Conservation (phyloP, 2,797 vertebrate genomes). For the Acrossocheilus wenchowensis region DNA sequence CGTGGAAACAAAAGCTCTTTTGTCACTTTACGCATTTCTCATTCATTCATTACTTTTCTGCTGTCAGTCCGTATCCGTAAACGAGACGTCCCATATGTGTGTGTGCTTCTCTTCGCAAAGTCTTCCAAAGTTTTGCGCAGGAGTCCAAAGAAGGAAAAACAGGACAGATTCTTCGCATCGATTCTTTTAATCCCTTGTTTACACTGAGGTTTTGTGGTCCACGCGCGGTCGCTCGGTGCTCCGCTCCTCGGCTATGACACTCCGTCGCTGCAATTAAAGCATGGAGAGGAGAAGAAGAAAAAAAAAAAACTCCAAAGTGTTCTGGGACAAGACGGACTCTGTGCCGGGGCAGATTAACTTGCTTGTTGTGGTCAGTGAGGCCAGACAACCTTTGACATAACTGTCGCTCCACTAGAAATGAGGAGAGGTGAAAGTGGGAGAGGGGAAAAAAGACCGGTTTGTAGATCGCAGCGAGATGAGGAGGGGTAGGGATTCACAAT, state of each 20-base stretch:
- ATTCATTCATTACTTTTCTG: slow-evolving; percentile 47
- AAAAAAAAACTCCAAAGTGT: slow-evolving; percentile 52
- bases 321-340: slow-evolving; percentile 58
- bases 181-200: slow-evolving; percentile 62
- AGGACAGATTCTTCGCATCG: slow-evolving; percentile 35
- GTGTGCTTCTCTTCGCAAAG: not conserved
- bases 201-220: slow-evolving; percentile 62
- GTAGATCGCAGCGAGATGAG: slow-evolving; percentile 60
- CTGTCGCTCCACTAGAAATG: slow-evolving; percentile 57
- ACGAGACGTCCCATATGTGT: slow-evolving; percentile 18
- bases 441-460: slow-evolving; percentile 56
- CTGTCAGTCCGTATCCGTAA: slow-evolving; percentile 35
- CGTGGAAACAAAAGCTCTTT: slow-evolving; percentile 32
- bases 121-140: slow-evolving; percentile 54
- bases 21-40: slow-evolving; percentile 45
- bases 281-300: slow-evolving; percentile 60
- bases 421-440: slow-evolving; percentile 55
- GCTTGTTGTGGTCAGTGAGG: slow-evolving; percentile 88
- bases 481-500: slow-evolving; percentile 82
- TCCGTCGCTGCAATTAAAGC: slow-evolving; percentile 81
- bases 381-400: slow-evolving; percentile 94
- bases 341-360: slow-evolving; percentile 81
- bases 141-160: slow-evolving; percentile 55
- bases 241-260: slow-evolving; percentile 71
- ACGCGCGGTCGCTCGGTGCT: slow-evolving; percentile 62